Evolutionary conservation across 2,113 vertebrate species (phyloP).

Genomic region (Rhabdornis inornatus): DNA sequence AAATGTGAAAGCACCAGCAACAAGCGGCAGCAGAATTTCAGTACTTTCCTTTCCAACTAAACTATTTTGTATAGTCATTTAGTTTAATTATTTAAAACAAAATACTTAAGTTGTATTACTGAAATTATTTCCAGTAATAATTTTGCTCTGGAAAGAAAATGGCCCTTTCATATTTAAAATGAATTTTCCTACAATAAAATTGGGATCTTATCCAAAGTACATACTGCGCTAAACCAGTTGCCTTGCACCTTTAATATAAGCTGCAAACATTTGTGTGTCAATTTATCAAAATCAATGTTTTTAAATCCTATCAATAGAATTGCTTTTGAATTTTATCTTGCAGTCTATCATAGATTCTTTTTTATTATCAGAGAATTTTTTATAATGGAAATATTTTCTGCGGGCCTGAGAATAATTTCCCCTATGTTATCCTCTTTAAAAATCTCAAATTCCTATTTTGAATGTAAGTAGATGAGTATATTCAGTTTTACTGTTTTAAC

Average conservation of each 20-base stretch:
- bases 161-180: slow-evolving; percentile 12
- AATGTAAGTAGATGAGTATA: neutral
- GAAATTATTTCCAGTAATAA: slow-evolving; percentile 41
- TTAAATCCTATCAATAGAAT: slow-evolving; percentile 15
- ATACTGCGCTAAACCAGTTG: neutral
- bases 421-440: neutral
- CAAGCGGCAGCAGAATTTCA: neutral
- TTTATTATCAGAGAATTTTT: slow-evolving; percentile 29
- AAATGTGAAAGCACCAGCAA: neutral
- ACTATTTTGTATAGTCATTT: slow-evolving; percentile 6
- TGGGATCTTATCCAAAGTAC: slow-evolving; percentile 12
- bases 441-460: neutral
- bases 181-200: slow-evolving; percentile 14
- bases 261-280: neutral
- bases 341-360: neutral
- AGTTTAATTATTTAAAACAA: slow-evolving; percentile 5
- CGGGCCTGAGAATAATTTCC: neutral
- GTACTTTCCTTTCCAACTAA: neutral
- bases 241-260: neutral
- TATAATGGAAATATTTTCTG: neutral
- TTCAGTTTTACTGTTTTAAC: slow-evolving; percentile 18
- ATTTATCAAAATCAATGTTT: slow-evolving; percentile 23
- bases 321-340: slow-evolving; percentile 52
- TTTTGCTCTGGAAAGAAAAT: slow-evolving; percentile 13
- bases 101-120: neutral